Evolutionary conservation across 2,113 vertebrate species (phyloP).

Genomic region (Alligator sinensis): DNA sequence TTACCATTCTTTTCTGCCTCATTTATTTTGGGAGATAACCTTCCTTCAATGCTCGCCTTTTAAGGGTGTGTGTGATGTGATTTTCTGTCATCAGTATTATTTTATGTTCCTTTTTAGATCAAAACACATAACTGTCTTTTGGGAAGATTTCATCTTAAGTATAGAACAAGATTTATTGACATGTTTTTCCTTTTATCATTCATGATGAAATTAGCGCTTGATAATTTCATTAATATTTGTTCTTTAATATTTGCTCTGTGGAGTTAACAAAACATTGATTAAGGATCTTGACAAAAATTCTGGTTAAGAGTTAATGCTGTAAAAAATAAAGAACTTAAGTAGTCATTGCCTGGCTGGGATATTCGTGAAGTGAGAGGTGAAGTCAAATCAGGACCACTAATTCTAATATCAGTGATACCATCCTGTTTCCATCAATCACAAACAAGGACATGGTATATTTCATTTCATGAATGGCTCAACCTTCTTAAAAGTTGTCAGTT

Average conservation of each 20-base stretch:
- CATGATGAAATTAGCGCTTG: constrained; percentile 4
- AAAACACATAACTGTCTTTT: constrained; percentile 60
- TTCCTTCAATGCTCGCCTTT: neutral
- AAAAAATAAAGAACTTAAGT: neutral
- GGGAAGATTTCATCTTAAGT: constrained; percentile 65
- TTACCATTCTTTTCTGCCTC: neutral
- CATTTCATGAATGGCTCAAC: constrained; percentile 15
- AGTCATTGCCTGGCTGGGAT: neutral
- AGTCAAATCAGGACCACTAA: neutral
- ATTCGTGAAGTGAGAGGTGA: neutral
- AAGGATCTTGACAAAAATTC: constrained; percentile 39
- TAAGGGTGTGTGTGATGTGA: neutral
- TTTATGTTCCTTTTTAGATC: constrained; percentile 35
- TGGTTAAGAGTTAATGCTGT: neutral
- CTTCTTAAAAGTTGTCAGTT: neutral
- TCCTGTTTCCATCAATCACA: neutral
- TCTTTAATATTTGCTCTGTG: constrained; percentile 65
- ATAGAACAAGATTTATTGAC: constrained; percentile 45
- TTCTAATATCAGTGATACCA: accelerated
- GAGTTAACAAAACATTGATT: constrained; percentile 37
- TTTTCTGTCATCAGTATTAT: constrained; percentile 3
- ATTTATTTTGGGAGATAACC: neutral
- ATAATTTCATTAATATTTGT: constrained; percentile 69
- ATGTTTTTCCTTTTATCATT: neutral
- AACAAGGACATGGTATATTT: neutral